Percentiles rank a stretch among this genome's conserved stretches.
These are phyloP conservation scores for Enhydra lutris DNA, from an alignment of 2,113 vertebrate genomes.

Conservation along the genomic window DNA sequence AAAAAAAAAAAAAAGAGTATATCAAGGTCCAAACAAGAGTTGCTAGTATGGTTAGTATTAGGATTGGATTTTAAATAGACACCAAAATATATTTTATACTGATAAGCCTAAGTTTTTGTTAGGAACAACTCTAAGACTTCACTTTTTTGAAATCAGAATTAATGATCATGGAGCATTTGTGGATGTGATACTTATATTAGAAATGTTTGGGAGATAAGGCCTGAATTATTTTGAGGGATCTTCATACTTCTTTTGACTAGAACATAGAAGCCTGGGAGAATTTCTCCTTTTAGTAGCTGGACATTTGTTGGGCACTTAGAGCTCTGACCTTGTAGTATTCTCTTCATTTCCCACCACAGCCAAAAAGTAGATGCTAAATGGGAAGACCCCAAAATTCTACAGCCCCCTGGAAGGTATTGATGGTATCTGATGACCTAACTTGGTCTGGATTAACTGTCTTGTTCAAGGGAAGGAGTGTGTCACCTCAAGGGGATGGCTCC, in stretches of 20 bases:
- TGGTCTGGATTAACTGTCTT: neutral
- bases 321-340: neutral
- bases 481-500: neutral
- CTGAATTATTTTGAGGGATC: neutral
- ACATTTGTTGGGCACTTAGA: neutral
- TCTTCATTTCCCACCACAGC: neutral
- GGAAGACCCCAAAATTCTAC: neutral
- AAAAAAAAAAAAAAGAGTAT: too few relatives aligned
- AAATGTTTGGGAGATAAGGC: neutral
- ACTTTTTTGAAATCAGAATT: neutral
- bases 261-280: neutral
- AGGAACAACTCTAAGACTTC: neutral
- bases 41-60: neutral
- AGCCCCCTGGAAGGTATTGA: accelerated
- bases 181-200: neutral
- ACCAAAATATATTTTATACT: neutral
- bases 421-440: neutral
- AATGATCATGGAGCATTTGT: neutral
- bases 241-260: neutral
- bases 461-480: neutral
- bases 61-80: neutral
- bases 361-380: neutral
- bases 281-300: neutral
- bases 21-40: neutral
- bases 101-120: neutral